Evolutionary conservation across 2,888 invertebrate species (phyloP), one percentile per base, ranked within the genome.

Genomic region (Drosophila nr. medialis): DNA sequence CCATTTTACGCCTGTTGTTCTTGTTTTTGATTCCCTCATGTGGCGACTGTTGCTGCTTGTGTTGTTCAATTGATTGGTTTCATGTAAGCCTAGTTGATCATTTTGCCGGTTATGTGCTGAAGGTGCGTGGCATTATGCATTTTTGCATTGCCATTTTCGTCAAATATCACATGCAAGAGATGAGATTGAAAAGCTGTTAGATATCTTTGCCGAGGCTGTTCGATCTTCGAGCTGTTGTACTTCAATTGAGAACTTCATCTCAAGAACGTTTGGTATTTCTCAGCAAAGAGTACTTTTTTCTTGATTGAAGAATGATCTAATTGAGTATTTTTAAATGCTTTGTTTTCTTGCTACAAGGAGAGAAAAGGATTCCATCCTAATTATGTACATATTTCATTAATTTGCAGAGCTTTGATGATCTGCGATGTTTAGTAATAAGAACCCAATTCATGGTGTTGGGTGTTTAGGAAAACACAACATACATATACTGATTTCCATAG

Each of bases 1-100:
- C 75, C 78, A 75, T 72, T 75, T 77, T 62, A 66, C 60, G 72
- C 65, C 64, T 32, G 60, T 58, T 64, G 69, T 66, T 64, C 62
- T 64, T 53, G 27, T 27, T 29, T 30, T 21, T 40, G 32, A 10
- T 64, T 55, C 18, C 27, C 42, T 42, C 6, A 36, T 34, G 30
- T 55, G 45, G 2, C 15, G 24, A 45, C 24, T 55, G 58, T 54
- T 64, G 24, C 34, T 36, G 27, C 18, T 18, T 11, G 29, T 48
- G 54, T 64, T 68, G 49, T 67, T 50, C 18, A 21, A 50, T 48
- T 56, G 62, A 69, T 63, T 76, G 73, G 55, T 59, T 45, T 60
- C 30, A 75, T 58, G 3, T 54, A 34, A 48, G 0, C 40, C 32
- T 42, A 45, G 50, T 56, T 64, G 30, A 24, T 42, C 18, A 56